Evolutionary conservation across 2,888 invertebrate genomes (phyloP), one percentile per base, ranked within the genome.

Genomic region (Amphipyra tragopoginis): DNA sequence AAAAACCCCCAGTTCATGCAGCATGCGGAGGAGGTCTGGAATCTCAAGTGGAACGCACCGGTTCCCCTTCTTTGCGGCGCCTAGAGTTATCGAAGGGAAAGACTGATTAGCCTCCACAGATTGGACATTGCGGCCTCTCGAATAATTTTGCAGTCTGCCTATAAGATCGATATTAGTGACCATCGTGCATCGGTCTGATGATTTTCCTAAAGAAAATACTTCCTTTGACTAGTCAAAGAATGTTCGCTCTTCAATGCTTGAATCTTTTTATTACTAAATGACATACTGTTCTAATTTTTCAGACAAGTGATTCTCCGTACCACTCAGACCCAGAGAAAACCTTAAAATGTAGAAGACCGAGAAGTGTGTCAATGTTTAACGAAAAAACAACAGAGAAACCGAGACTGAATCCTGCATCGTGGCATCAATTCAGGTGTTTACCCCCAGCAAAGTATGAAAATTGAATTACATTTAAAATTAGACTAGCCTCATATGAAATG

Each of bases 291-390:
- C 5, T 11, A 29, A 7, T 38, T 4, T 68, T 89, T 59, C 81
- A 95, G 95, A 92, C 92, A n/a, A 93, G 91, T 78, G 95, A 95
- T 77, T 94, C 94, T 1, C 93, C 94, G 40, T 90, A 91, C 62
- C 90, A 93, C 66, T 95, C 94, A 0, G 95, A 95, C 63, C 84
- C 87, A 21, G 95, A 95, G 66, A 94, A 87, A 70, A 73, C 80
- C 10, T 75, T 88, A 4, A 90, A 89, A 80, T 84, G 84, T 70
- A 85, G 87, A 62, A 86, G 94, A 80, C 94, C 95, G 26, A 87
- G 94, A 44, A 95, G 95, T 77, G 93, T 94, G 8, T 94, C 95
- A 2, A 89, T 95, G 90, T 90, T 93, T 60, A 92, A 90, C 65
- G 93, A 94, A 73, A 85, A 90, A 39, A 83, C 90, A 39, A 83